Percentiles rank a stretch among this genome's conserved stretches.
These are phyloP conservation scores for Amyelois transitella DNA, from an alignment of 1,140 invertebrate species.

Conservation along the genomic window DNA sequence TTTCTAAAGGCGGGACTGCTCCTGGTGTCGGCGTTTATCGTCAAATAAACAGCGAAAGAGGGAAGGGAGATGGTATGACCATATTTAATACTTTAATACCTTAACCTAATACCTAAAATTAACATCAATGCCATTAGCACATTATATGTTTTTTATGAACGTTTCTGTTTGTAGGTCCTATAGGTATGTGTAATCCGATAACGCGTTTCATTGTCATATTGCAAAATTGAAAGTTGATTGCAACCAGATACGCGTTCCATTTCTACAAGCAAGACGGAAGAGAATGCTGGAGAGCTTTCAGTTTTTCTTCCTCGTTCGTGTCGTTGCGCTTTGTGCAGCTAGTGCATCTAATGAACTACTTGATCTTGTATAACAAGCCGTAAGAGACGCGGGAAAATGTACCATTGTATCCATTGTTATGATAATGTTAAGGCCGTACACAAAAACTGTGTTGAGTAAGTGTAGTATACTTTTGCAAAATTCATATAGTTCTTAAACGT, in stretches of 20 bases:
- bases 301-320: constrained; percentile 36
- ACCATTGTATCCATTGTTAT: constrained; percentile 56
- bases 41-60: constrained; percentile 43
- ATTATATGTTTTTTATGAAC: not conserved
- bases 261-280: constrained; percentile 22
- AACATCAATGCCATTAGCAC: not conserved
- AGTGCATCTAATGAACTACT: constrained; percentile 38
- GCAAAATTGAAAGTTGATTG: constrained; percentile 23
- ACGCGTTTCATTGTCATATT: constrained; percentile 15
- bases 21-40: constrained; percentile 58
- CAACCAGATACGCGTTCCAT: constrained; percentile 19
- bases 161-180: not conserved
- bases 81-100: not conserved
- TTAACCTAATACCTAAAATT: not conserved
- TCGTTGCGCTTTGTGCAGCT: constrained; percentile 25
- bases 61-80: constrained; percentile 9
- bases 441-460: constrained; percentile 27
- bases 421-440: constrained; percentile 63
- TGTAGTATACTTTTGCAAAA: too few relatives aligned
- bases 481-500: too few relatives aligned
- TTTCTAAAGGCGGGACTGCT: constrained; percentile 34
- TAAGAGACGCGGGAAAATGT: constrained; percentile 59
- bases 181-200: constrained; percentile 15
- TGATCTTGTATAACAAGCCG: constrained; percentile 61
- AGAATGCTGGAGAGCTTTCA: constrained; percentile 22